Evolutionary conservation across 1,140 invertebrate genomes (phyloP), one percentile per base, ranked within the genome.

Genomic region (Drosophila parabipectinata): DNA sequence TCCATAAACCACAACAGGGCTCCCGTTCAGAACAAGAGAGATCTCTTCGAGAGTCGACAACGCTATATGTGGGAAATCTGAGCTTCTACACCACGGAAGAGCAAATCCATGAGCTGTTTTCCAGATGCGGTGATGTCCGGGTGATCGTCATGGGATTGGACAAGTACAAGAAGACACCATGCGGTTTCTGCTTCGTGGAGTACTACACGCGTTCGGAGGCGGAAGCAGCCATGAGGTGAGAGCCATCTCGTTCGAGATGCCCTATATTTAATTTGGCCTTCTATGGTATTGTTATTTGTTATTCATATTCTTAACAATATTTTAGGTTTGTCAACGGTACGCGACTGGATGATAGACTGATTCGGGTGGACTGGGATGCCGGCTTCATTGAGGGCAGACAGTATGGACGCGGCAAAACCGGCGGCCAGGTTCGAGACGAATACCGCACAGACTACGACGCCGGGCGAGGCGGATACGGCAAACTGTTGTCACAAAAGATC

Each of bases 111-210:
- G 99, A 99, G 93, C 93, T 99, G 41, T 99, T 99, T 92, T 96
- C 96, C 21, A 96, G 97, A 92, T 98, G 98, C 92, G 99, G 99
- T 6, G 98, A 99, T 92, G 96, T 99, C 24, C 96, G 98, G 81
- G 93, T 98, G 82, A 97, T 99, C 26, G 95, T 99, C 10, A 99
- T 99, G 98, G 99, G 99, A 1, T 92, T 99, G 51, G 98, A 99
- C 91, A 98, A 99, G 90, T 98, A 97, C 79, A 98, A 98, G 79
- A 99, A 99, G 91, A 99, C 99, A 0, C 99, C 99, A 0, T 99
- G 99, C 94, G 99, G 99, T 8, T 99, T 99, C 92, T 99, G 99
- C 92, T 99, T 99, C 93, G 95, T 99, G 0, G 99, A 99, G 93
- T 99, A 98, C 93, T 99, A 99, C 92, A 93, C 92, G 5, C 94